Percentiles rank a stretch among this genome's conserved stretches.
Evolutionary conservation across 2,113 vertebrate species (phyloP).

Genomic region (Oryzias melastigma): DNA sequence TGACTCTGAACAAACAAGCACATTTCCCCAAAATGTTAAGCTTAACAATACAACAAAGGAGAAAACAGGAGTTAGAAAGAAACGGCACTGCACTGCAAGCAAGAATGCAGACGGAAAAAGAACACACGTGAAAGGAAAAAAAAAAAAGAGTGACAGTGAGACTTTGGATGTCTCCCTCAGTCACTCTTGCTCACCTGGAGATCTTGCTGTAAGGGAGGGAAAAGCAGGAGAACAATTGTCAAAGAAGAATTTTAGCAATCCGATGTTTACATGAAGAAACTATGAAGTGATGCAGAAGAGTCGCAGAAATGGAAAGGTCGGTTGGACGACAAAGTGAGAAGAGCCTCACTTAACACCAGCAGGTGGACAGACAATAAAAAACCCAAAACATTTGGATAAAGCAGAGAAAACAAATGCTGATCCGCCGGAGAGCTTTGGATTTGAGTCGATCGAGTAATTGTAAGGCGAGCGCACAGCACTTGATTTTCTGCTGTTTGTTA

Average conservation of each 20-base stretch:
- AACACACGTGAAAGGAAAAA: conserved; percentile 12
- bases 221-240: conserved; percentile 44
- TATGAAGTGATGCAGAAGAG: conserved; percentile 18
- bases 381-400: conserved; percentile 20
- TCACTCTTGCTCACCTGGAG: conserved; percentile 72
- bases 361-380: conserved; percentile 22
- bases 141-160: conserved; percentile 37
- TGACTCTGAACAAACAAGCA: background rate
- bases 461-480: conserved; percentile 34
- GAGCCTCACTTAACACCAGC: conserved; percentile 10
- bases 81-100: conserved; percentile 37
- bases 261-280: conserved; percentile 8
- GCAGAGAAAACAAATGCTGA: conserved; percentile 54
- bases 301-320: conserved; percentile 16
- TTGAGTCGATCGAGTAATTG: conserved; percentile 11
- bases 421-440: conserved; percentile 9
- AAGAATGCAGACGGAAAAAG: conserved; percentile 19
- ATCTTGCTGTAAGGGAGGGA: conserved; percentile 64
- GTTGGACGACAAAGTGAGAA: conserved; percentile 3
- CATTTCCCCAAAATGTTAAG: conserved; percentile 30
- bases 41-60: conserved; percentile 27
- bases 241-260: conserved; percentile 12
- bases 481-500: conserved; percentile 44
- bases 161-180: conserved; percentile 40
- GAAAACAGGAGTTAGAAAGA: conserved; percentile 53